Percentiles rank a stretch among this genome's conserved stretches.
These are phyloP conservation scores for Trochalopteron elliotii DNA, from an alignment of 2,113 vertebrate species.

Conservation along the genomic window DNA sequence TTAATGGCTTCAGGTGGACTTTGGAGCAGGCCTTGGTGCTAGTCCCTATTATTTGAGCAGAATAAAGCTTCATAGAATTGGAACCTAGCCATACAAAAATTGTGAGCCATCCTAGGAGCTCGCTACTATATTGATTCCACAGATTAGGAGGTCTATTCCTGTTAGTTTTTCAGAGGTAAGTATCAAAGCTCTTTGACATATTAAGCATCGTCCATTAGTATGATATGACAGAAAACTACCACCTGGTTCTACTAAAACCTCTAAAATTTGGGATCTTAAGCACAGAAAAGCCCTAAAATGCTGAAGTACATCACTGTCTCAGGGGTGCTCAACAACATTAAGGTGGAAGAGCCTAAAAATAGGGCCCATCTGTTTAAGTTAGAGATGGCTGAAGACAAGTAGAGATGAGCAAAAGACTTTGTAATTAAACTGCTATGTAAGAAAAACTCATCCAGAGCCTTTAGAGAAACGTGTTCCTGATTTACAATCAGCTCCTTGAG, in stretches of 20 bases:
- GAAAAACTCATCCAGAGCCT: not conserved
- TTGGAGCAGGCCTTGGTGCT: not conserved
- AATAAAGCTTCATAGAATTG: not conserved
- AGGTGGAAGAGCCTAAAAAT: not conserved
- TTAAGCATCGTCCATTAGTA: not conserved
- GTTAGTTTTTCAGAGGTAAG: not conserved
- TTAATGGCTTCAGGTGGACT: not conserved
- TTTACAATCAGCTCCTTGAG: not conserved
- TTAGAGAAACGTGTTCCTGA: not conserved
- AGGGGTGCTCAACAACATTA: rapidly evolving
- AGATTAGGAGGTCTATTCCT: not conserved
- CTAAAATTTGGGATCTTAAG: not conserved
- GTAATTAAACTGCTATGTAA: not conserved
- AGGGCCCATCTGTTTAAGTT: not conserved
- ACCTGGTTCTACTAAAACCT: not conserved
- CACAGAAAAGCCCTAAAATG: not conserved
- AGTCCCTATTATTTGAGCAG: not conserved
- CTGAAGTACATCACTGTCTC: not conserved
- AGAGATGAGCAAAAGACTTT: not conserved
- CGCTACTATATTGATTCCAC: not conserved
- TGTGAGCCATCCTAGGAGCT: not conserved
- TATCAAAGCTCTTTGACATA: not conserved
- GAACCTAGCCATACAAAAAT: not conserved
- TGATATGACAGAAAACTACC: not conserved
- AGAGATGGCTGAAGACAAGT: not conserved